phyloP scores from a whole-genome alignment of 2,888 invertebrate genomes.

The Sinopyrophorus schimmeli region DNA sequence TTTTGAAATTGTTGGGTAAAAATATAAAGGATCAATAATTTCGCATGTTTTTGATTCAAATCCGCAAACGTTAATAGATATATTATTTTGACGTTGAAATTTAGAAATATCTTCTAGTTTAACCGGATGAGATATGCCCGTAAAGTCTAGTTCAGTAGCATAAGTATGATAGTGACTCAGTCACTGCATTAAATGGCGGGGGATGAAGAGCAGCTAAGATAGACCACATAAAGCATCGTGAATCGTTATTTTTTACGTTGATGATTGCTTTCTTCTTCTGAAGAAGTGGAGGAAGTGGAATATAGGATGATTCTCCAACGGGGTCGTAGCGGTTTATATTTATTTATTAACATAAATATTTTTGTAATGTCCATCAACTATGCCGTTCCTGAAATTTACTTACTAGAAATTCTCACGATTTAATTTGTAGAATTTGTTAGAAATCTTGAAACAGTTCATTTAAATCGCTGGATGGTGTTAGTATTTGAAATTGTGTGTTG shows the following conservation, averaged over 20 bases:
- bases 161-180: too few species aligned
- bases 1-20: neutral
- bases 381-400: too few species aligned
- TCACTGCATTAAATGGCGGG: too few species aligned
- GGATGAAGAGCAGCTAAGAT: slow-evolving; percentile 24
- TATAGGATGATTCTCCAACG: slow-evolving; percentile 28
- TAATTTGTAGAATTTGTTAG: too few species aligned
- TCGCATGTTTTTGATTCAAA: slow-evolving; percentile 16
- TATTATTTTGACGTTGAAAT: slow-evolving; percentile 32
- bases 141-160: too few species aligned
- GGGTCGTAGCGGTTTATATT: too few species aligned
- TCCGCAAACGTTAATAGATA: slow-evolving; percentile 35
- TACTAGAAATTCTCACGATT: too few species aligned
- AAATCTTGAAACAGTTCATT: too few species aligned
- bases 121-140: slow-evolving; percentile 23
- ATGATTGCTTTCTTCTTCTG: slow-evolving; percentile 26
- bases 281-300: slow-evolving; percentile 26
- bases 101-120: slow-evolving; percentile 18
- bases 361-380: too few species aligned
- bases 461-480: too few species aligned
- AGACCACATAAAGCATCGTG: slow-evolving; percentile 35
- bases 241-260: slow-evolving; percentile 35
- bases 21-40: slow-evolving; percentile 1
- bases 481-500: too few species aligned
- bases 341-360: too few species aligned